Conservation (phyloP, 1,140 invertebrate species). For the Oncopodura yosiiana region DNA sequence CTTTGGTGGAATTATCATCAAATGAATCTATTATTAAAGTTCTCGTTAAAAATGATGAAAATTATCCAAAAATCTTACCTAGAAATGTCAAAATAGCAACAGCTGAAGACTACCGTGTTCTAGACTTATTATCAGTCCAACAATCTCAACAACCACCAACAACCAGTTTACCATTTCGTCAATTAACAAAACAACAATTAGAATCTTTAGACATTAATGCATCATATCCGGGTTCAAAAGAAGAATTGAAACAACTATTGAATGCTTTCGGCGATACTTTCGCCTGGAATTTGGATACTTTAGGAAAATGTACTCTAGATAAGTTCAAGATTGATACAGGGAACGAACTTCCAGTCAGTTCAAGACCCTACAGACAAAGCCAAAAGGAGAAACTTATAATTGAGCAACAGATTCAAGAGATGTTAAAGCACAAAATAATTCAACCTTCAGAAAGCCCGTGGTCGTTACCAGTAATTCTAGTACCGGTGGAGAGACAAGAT, state of each 20-base stretch:
- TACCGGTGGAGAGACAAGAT: constrained; percentile 15
- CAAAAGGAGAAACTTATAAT: constrained; percentile 18
- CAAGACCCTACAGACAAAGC: constrained; percentile 15
- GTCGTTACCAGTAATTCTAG: constrained; percentile 26
- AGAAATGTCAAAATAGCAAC: too few species aligned
- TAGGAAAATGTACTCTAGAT: constrained; percentile 2
- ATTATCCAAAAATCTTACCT: too few species aligned
- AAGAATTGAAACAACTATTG: background rate
- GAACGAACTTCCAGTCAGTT: constrained; percentile 12
- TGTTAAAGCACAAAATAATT: constrained; percentile 29
- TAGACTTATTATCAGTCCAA: too few species aligned
- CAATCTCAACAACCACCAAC: too few species aligned
- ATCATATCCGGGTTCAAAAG: background rate
- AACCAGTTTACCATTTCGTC: too few species aligned
- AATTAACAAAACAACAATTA: background rate
- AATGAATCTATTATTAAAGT: too few species aligned
- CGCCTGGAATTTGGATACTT: background rate
- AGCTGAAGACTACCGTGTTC: too few species aligned
- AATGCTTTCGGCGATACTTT: background rate
- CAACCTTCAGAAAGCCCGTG: constrained; percentile 23
- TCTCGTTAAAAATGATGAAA: too few species aligned
- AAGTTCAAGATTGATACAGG: constrained; percentile 28
- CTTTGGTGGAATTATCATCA: too few species aligned
- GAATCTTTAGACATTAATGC: background rate
- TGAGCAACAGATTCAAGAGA: constrained; percentile 21